Evolutionary conservation across 2,888 invertebrate species (phyloP).

Genomic region (Archips xylosteana): DNA sequence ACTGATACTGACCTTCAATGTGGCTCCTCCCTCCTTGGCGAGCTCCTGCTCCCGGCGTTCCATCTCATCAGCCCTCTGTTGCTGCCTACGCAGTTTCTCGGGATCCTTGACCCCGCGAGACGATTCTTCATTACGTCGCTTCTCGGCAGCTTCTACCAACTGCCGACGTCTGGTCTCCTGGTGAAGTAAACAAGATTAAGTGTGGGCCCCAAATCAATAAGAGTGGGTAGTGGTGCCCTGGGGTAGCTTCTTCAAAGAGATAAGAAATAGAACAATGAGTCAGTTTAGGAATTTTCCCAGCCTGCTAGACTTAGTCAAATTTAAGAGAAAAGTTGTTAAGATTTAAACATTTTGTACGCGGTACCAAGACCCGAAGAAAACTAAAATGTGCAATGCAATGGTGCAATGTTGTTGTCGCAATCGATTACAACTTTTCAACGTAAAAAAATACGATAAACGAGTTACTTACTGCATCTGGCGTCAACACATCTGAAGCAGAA

Average conservation of each 20-base stretch:
- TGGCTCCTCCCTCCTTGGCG: conserved; percentile 69
- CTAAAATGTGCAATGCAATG: neutral
- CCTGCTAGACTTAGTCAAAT: too few relatives aligned
- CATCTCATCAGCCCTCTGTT: conserved; percentile 84
- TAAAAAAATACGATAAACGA: conserved; percentile 17
- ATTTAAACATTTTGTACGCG: neutral
- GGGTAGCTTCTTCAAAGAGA: neutral
- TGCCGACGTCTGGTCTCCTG: conserved; percentile 88
- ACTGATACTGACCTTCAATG: conserved; percentile 61
- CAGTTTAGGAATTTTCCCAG: neutral
- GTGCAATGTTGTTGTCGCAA: conserved; percentile 33
- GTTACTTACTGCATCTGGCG: conserved; percentile 85
- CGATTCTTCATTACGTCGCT: conserved; percentile 85
- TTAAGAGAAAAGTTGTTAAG: neutral
- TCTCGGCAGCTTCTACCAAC: conserved; percentile 89
- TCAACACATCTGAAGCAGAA: conserved; percentile 83
- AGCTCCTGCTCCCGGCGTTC: conserved; percentile 85
- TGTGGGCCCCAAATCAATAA: too few relatives aligned
- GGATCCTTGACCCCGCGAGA: conserved; percentile 88
- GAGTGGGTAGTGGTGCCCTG: neutral
- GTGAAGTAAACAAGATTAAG: neutral
- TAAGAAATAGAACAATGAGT: neutral
- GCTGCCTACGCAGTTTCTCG: conserved; percentile 85
- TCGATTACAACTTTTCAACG: conserved; percentile 28
- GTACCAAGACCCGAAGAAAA: neutral